Conservation (phyloP, 1,140 invertebrate genomes). For the Dreissena polymorpha region DNA sequence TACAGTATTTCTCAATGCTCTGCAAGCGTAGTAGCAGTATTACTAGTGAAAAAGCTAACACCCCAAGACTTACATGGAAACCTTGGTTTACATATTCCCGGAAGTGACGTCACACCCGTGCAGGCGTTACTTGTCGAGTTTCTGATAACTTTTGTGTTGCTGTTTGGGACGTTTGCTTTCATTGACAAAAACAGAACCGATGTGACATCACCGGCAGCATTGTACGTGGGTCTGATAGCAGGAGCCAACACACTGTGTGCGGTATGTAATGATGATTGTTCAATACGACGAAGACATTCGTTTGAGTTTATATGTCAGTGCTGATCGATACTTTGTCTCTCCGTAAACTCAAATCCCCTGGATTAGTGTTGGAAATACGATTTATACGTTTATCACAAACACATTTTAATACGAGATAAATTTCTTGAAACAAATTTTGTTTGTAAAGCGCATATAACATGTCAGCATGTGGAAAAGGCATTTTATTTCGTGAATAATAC, state of each 20-base stretch:
- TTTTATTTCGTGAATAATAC: too few species aligned
- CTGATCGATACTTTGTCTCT: too few species aligned
- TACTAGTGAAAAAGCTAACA: conserved; percentile 61
- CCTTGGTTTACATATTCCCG: conserved; percentile 61
- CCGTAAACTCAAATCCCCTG: too few species aligned
- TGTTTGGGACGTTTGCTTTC: conserved; percentile 92
- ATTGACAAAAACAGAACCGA: conserved; percentile 89
- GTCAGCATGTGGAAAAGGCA: too few species aligned
- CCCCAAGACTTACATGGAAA: conserved; percentile 55
- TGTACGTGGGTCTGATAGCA: conserved; percentile 88
- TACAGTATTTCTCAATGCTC: conserved; percentile 70
- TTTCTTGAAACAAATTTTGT: too few species aligned
- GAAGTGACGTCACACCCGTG: conserved; percentile 54
- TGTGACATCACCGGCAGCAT: conserved; percentile 89
- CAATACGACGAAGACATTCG: too few species aligned
- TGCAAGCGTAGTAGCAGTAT: conserved; percentile 68
- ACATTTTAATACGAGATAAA: too few species aligned
- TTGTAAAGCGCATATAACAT: too few species aligned
- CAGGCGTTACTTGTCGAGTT: conserved; percentile 92
- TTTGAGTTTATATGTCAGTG: too few species aligned
- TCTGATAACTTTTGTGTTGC: conserved; percentile 92
- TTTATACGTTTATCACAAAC: too few species aligned
- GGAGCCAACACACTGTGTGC: conserved; percentile 64
- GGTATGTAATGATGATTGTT: conserved; percentile 66
- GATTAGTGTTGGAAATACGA: too few species aligned